Conservation (phyloP, 2,797 vertebrate genomes). For the Spheniscus humboldti region DNA sequence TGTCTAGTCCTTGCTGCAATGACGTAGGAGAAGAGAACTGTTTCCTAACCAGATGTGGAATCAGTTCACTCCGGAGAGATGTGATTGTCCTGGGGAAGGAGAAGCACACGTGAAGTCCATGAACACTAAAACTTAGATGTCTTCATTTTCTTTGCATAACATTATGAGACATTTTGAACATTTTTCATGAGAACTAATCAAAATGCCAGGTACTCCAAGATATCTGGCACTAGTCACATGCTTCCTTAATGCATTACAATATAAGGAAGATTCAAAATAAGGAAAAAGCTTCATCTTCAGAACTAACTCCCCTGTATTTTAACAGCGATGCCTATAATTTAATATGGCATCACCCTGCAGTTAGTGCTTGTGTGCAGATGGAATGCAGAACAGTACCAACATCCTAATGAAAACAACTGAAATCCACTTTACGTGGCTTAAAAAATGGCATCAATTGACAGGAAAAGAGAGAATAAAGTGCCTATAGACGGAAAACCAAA, state of each 20-base stretch:
- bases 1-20: constrained; percentile 66
- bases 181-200: neutral
- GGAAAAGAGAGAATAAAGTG: neutral
- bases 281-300: neutral
- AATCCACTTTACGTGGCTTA: neutral
- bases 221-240: neutral
- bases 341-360: neutral
- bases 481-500: neutral
- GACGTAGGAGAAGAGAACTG: constrained; percentile 86
- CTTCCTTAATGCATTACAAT: neutral
- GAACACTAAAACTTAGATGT: neutral
- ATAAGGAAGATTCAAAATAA: neutral
- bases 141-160: neutral
- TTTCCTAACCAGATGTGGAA: constrained; percentile 92
- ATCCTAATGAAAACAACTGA: neutral
- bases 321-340: neutral
- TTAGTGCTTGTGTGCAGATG: neutral
- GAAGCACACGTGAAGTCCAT: neutral
- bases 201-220: neutral
- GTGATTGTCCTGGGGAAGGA: constrained; percentile 83
- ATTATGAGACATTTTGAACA: neutral
- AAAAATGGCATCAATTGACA: neutral
- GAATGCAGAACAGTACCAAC: neutral
- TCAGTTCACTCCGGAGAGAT: constrained; percentile 91
- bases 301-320: neutral